Conservation (phyloP, 2,888 invertebrate genomes). For the Microplitis deprimator region DNA sequence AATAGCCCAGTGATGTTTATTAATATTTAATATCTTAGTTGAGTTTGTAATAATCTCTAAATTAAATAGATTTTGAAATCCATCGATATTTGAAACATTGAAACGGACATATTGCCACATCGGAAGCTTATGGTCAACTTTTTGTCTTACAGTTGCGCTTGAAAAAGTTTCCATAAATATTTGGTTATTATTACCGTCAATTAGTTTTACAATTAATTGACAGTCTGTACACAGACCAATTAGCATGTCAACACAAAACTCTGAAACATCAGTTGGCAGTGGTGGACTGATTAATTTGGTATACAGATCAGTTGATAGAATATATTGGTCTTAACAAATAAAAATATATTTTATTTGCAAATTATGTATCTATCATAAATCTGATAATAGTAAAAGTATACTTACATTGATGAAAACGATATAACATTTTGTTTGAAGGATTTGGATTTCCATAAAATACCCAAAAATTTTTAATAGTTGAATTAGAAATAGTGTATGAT, state of each 20-base stretch:
- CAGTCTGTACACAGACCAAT: conserved; percentile 55
- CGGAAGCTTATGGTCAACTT: conserved; percentile 37
- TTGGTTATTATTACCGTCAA: neutral
- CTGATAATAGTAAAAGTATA: conserved; percentile 6
- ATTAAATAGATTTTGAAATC: neutral
- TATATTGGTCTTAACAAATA: conserved; percentile 22
- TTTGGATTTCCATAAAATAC: conserved; percentile 43
- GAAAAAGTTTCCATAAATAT: conserved; percentile 11
- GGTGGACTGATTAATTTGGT: conserved; percentile 14
- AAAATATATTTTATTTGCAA: conserved; percentile 17
- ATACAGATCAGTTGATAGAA: neutral
- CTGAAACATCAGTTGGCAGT: neutral
- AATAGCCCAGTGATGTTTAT: conserved; percentile 52
- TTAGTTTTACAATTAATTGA: conserved; percentile 42
- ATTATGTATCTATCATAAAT: neutral
- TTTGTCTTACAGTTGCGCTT: neutral
- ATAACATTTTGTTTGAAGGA: conserved; percentile 25
- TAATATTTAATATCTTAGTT: neutral
- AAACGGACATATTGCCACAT: conserved; percentile 50
- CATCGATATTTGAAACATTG: neutral
- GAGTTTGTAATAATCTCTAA: conserved; percentile 45
- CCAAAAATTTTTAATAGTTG: conserved; percentile 1
- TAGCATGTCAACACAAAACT: conserved; percentile 52
- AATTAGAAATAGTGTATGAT: conserved; percentile 30
- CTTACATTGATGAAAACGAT: conserved; percentile 56